Evolutionary conservation across 2,113 vertebrate genomes (phyloP), one percentile per base, ranked within the genome.

Genomic region (Planiliza haematocheilus): DNA sequence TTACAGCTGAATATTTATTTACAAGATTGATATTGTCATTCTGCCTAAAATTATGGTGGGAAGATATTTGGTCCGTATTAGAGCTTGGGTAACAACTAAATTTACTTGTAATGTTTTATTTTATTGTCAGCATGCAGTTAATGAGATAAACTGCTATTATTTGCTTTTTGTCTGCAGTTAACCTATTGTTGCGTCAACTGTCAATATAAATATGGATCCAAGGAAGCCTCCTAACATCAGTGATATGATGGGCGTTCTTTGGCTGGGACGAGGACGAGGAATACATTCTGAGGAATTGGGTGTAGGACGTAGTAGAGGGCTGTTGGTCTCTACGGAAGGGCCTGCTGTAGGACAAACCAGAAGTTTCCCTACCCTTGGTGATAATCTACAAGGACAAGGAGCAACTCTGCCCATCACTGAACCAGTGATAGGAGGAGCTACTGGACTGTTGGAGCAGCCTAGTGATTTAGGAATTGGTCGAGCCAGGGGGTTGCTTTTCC

Each of bases 121-220:
- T 30, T 30, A 30, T 30, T 30, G 5, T 30, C 5, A 30, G 24
- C 5, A 30, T 2, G 24, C 24, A 30, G 5, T 5, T 5, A 30
- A 30, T 30, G 5, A 30, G 3, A n/a, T n/a, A n/a, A n/a, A n/a
- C n/a, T n/a, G n/a, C n/a, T n/a, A 2, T 30, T 1, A 4, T 11
- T 7, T 55, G 0, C 2, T 64, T 20, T 53, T 30, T n/a, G 0
- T 10, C 10, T 53, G 14, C 39, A 70, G 41, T 48, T 49, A 12
- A 30, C 7, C 38, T 10, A 18, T 30, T 68, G 37, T 48, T 57
- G 16, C 34, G 4, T 57, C 14, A 53, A 5, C 21, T 46, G 52
- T 16, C 30, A 21, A 10, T 36, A 20, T 21, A n/a, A 68, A 12
- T 60, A 94, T 94, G 93, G 93, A 94, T 76, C 91, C 88, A 51